Evolutionary conservation across 1,140 invertebrate genomes (phyloP).

Genomic region (Pseudomyrmex cubaensis): DNA sequence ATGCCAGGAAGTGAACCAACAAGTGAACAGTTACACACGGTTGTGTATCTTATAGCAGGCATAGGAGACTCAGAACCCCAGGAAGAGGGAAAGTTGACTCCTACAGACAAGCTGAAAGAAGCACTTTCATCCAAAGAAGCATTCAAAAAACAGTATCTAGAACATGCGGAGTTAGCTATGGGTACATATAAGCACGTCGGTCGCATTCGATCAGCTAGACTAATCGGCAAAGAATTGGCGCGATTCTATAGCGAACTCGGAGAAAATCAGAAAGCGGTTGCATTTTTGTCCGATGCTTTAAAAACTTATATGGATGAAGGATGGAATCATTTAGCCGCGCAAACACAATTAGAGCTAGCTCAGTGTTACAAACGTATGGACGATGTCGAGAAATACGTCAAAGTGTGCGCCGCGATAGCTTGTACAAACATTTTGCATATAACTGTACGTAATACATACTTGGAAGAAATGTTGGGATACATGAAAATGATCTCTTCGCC

Average conservation of each 20-base stretch:
- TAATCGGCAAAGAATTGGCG: slow-evolving; percentile 95
- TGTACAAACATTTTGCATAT: slow-evolving; percentile 90
- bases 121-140: slow-evolving; percentile 95
- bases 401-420: slow-evolving; percentile 91
- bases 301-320: slow-evolving; percentile 94
- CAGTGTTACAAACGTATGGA: slow-evolving; percentile 93
- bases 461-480: slow-evolving; percentile 91
- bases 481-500: slow-evolving; percentile 86
- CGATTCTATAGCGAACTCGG: slow-evolving; percentile 95
- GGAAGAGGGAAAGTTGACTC: slow-evolving; percentile 86
- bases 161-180: slow-evolving; percentile 97
- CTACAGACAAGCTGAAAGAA: slow-evolving; percentile 95
- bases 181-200: slow-evolving; percentile 98
- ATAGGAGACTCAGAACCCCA: slow-evolving; percentile 90
- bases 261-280: slow-evolving; percentile 94
- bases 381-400: slow-evolving; percentile 90
- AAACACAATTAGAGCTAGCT: slow-evolving; percentile 93
- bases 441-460: slow-evolving; percentile 90
- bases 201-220: slow-evolving; percentile 92
- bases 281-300: slow-evolving; percentile 94
- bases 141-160: slow-evolving; percentile 96
- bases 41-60: slow-evolving; percentile 95
- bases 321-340: slow-evolving; percentile 93
- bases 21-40: slow-evolving; percentile 94
- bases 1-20: slow-evolving; percentile 94